Evolutionary conservation across 92 coral and sea anemone species (phyloP).

Genomic region (Palythoa heliodiscus): DNA sequence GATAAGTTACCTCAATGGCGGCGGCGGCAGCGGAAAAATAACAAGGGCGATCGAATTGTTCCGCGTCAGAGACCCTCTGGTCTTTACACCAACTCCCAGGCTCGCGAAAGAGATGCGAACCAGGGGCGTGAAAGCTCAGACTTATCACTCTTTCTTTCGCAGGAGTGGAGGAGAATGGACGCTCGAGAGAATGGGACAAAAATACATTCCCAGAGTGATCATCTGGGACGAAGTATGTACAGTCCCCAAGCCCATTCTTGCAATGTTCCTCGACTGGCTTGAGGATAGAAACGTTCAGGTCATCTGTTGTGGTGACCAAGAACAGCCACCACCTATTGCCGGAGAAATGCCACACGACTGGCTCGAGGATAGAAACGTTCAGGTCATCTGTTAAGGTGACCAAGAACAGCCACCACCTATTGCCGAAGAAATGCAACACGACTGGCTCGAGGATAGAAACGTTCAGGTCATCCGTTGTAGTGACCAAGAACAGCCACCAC

Average conservation of each 20-base stretch:
- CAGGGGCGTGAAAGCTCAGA: slow-evolving; percentile 1
- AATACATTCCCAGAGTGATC: slow-evolving; percentile 11
- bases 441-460: no score
- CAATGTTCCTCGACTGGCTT: slow-evolving; percentile 18
- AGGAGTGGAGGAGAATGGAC: neutral
- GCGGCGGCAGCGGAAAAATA: slow-evolving; percentile 30
- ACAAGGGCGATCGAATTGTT: slow-evolving; percentile 21
- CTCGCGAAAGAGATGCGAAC: slow-evolving; percentile 29
- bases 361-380: no score
- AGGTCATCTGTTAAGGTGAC: no score
- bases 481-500: no score
- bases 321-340: slow-evolving; percentile 4
- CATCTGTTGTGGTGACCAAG: slow-evolving; percentile 31
- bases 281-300: neutral
- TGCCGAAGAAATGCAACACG: no score
- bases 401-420: no score
- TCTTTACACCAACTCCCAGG: slow-evolving; percentile 10
- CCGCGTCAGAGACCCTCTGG: neutral
- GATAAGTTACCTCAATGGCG: slow-evolving; percentile 31
- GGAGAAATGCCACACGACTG: no score
- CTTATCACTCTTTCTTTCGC: slow-evolving; percentile 3
- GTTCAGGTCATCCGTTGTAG: no score
- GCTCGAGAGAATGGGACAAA: neutral
- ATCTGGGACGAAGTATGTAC: slow-evolving; percentile 43
- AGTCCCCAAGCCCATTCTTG: neutral